Base-by-base conservation (phyloP, 2,888 invertebrate genomes). In the Lingula anatina region DNA sequence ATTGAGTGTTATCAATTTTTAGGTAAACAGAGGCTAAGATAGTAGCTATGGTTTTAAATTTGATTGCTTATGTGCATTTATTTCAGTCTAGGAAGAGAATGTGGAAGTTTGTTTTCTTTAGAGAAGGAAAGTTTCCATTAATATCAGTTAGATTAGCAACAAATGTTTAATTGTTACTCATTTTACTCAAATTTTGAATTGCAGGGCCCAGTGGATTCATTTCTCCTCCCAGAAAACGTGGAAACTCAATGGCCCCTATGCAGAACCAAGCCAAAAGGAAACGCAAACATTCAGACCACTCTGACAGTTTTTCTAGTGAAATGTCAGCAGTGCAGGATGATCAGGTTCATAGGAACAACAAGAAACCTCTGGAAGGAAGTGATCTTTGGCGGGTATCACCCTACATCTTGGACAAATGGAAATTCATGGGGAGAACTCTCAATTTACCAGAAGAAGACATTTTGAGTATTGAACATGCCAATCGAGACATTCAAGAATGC, bases 351-450 rank as follows among this genome's bases (percentile, higher is more conserved):
- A 9, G 31, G 15, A 28, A 5, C 5, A 44, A 44, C 28, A 15
- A 40, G 20, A 53, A 54, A 3, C 53, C 52, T 31, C 45, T 66
- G n/a, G 50, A 49, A 12, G 55, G 55, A 20, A 47, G 50, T 7
- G 65, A 65, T 44, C 45, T 68, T 35, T 68, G 68, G 68, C 49
- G 53, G 7, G 52, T 68, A 20, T 61, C 65, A 5, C 37, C 53
- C 1, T 45, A 52, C 18, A 57, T 68, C 21, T 39, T 47, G 3
- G 50, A 54, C 38, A 57, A 56, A 26, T 68, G 68, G 68, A 47
- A 59, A 39, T 57, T 58, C 7, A 43, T 68, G 2, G 68, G 66
- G 5, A 41, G 66, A 35, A 57, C 59, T 2, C 47, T 64, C 3
- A 58, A 60, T 2, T 49, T 64, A n/a, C 59, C 60, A 18, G 63